These are phyloP conservation scores for Hyalella azteca DNA, from an alignment of 2,888 invertebrate genomes.

Conservation along the genomic window DNA sequence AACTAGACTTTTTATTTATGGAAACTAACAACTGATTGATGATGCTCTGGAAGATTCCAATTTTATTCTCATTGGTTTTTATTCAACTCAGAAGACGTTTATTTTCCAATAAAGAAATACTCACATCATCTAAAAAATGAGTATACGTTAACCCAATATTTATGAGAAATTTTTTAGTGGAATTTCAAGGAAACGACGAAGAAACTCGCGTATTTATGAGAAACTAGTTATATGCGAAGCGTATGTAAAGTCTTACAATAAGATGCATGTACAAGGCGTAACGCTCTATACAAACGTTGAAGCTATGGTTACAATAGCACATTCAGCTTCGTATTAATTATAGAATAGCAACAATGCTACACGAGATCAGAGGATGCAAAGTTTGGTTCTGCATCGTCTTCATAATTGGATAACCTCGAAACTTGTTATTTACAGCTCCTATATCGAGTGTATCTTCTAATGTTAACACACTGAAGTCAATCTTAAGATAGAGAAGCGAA, in stretches of 20 bases:
- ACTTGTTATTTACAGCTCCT: no score
- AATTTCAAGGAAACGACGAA: neutral
- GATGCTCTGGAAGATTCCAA: neutral
- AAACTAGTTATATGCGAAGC: slow-evolving; percentile 21
- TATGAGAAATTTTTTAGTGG: neutral
- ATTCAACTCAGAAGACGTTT: neutral
- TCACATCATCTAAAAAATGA: neutral
- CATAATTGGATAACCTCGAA: no score
- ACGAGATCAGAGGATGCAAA: neutral
- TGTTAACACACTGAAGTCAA: no score
- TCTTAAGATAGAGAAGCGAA: no score
- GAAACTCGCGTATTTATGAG: slow-evolving; percentile 4
- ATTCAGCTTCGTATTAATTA: neutral
- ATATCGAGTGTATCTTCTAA: no score
- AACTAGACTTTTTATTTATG: neutral
- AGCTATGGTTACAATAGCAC: slow-evolving; percentile 12
- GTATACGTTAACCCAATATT: neutral
- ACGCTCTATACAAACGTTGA: slow-evolving; percentile 15
- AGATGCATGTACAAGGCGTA: neutral
- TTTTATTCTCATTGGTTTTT: neutral
- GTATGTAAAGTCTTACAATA: slow-evolving; percentile 26
- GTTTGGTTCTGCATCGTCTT: neutral
- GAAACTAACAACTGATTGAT: slow-evolving; percentile 8
- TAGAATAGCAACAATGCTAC: slow-evolving; percentile 1
- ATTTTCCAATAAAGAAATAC: slow-evolving; percentile 6